Conservation (phyloP, 2,113 vertebrate genomes). For the Labeo catla region DNA sequence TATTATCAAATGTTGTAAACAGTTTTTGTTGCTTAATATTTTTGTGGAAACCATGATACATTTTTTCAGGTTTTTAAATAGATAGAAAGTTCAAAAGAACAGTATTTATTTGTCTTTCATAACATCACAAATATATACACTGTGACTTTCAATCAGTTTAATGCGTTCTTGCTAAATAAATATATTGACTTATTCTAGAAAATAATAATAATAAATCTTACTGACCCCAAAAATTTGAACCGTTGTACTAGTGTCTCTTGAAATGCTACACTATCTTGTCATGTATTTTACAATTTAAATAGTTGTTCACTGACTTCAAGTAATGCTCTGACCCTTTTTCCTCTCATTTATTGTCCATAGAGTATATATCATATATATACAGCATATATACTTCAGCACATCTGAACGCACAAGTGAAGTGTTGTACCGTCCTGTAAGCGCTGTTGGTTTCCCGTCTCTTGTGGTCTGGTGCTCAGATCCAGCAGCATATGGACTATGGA, state of each 20-base stretch:
- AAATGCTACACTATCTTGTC: background rate
- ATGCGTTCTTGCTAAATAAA: too few species aligned
- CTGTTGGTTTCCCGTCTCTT: conserved; percentile 1
- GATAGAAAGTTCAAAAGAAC: background rate
- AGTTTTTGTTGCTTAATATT: background rate
- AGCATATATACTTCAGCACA: background rate
- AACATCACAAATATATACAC: too few species aligned
- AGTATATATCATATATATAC: background rate
- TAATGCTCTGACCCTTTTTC: background rate
- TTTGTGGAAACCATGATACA: background rate
- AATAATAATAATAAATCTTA: too few species aligned
- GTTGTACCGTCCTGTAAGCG: conserved; percentile 9
- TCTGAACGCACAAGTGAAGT: conserved; percentile 5
- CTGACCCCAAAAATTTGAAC: too few species aligned
- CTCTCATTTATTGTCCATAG: background rate
- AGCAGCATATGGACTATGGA: conserved; percentile 76
- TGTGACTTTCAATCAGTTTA: too few species aligned
- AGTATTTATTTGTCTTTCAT: background rate
- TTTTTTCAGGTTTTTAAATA: background rate
- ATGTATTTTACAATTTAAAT: background rate
- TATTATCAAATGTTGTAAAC: background rate
- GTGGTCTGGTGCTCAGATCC: conserved; percentile 21
- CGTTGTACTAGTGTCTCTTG: background rate
- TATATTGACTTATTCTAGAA: too few species aligned
- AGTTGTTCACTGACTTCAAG: background rate